Conservation (phyloP, 1,140 invertebrate genomes). For the Nasonia giraulti region DNA sequence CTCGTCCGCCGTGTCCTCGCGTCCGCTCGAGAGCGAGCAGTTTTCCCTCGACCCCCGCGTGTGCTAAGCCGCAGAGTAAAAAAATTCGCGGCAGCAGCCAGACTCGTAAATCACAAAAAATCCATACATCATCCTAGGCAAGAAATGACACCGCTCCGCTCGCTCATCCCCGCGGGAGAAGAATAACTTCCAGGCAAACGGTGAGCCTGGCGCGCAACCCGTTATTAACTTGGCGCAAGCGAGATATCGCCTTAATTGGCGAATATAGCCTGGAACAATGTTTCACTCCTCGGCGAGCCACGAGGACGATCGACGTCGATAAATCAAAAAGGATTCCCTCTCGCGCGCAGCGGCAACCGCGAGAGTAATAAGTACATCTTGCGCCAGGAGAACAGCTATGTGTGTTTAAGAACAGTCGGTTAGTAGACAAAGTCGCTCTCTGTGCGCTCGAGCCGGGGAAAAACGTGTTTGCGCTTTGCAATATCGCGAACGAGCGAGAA, state of each 20-base stretch:
- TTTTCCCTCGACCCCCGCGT: not conserved
- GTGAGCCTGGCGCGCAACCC: not conserved
- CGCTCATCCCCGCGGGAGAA: conserved; percentile 3
- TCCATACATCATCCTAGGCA: conserved; percentile 38
- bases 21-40: not conserved
- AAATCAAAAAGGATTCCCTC: conserved; percentile 39
- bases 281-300: conserved; percentile 11
- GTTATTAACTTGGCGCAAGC: conserved; percentile 10
- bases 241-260: conserved; percentile 40
- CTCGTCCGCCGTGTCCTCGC: not conserved
- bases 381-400: not conserved
- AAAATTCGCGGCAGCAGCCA: not conserved
- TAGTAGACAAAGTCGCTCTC: too few relatives aligned
- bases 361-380: conserved; percentile 44
- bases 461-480: not conserved
- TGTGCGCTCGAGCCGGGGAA: too few relatives aligned
- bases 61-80: not conserved
- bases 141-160: conserved; percentile 18
- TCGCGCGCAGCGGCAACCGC: not conserved
- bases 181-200: not conserved
- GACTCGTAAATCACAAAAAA: conserved; percentile 46
- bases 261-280: conserved; percentile 38
- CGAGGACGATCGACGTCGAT: conserved; percentile 31
- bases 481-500: not conserved
- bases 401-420: too few relatives aligned